Percentiles rank a stretch among this genome's conserved stretches.
Evolutionary conservation across 2,797 vertebrate genomes (phyloP).

Genomic region (Falco rusticolus): DNA sequence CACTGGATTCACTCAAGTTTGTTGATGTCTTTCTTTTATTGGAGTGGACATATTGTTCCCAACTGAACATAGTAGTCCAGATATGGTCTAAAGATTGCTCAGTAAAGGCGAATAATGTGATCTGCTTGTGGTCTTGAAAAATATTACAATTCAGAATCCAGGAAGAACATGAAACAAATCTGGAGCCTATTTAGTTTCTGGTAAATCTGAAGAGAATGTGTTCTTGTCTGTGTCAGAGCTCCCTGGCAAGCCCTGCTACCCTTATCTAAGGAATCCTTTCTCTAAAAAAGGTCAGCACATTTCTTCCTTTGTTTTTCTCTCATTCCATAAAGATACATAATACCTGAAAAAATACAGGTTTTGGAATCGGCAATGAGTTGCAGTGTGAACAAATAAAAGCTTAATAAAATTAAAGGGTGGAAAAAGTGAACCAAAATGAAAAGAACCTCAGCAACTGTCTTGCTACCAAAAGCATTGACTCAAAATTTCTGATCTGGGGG

Average conservation of each 20-base stretch:
- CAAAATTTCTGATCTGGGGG: not conserved
- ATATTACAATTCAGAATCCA: not conserved
- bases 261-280: not conserved
- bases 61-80: not conserved
- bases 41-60: not conserved
- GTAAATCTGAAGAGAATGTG: not conserved
- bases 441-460: not conserved
- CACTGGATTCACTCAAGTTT: not conserved
- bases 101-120: not conserved
- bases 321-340: not conserved
- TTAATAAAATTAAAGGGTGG: not conserved
- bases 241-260: not conserved
- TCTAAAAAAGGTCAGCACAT: not conserved
- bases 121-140: not conserved
- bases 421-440: not conserved
- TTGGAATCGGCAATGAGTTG: not conserved
- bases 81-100: not conserved
- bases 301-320: slow-evolving; percentile 1
- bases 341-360: not conserved
- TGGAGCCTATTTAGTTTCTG: not conserved
- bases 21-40: not conserved
- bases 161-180: not conserved
- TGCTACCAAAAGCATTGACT: not conserved
- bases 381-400: not conserved
- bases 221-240: not conserved